Conservation (phyloP, 2,797 vertebrate species). For the Lacerta viridis region DNA sequence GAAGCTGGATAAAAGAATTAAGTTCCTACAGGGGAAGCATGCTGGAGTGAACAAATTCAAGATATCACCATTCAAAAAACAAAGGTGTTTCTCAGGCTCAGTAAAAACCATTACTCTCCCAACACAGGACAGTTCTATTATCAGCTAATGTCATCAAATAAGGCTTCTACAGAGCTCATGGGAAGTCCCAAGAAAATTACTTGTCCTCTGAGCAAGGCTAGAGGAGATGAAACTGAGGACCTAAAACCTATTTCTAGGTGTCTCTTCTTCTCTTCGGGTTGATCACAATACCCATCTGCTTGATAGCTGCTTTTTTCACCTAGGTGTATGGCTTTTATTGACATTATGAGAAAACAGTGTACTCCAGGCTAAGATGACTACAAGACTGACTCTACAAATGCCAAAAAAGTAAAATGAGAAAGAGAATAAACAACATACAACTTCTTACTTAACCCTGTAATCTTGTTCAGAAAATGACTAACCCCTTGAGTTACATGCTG, state of each 20-base stretch:
- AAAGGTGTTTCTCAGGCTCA: neutral
- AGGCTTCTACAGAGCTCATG: neutral
- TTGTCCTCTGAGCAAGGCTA: neutral
- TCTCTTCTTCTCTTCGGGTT: neutral
- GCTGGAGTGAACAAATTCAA: neutral
- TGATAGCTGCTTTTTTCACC: neutral
- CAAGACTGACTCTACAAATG: neutral
- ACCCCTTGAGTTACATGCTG: constrained; percentile 22
- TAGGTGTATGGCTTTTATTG: neutral
- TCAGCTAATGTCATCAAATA: constrained; percentile 4
- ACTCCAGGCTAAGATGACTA: constrained; percentile 17
- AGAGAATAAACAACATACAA: constrained; percentile 8
- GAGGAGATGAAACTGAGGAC: neutral
- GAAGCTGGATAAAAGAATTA: neutral
- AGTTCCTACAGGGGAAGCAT: neutral
- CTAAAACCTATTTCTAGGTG: neutral
- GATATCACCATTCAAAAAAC: neutral
- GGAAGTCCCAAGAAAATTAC: neutral
- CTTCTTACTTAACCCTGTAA: constrained; percentile 56
- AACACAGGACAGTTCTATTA: neutral
- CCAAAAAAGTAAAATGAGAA: constrained; percentile 22
- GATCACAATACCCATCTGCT: neutral
- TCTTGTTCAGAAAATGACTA: constrained; percentile 40
- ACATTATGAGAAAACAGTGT: constrained; percentile 11
- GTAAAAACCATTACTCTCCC: neutral